These are phyloP conservation scores for Theocolax elegans DNA, from an alignment of 1,140 invertebrate species.

Conservation along the genomic window DNA sequence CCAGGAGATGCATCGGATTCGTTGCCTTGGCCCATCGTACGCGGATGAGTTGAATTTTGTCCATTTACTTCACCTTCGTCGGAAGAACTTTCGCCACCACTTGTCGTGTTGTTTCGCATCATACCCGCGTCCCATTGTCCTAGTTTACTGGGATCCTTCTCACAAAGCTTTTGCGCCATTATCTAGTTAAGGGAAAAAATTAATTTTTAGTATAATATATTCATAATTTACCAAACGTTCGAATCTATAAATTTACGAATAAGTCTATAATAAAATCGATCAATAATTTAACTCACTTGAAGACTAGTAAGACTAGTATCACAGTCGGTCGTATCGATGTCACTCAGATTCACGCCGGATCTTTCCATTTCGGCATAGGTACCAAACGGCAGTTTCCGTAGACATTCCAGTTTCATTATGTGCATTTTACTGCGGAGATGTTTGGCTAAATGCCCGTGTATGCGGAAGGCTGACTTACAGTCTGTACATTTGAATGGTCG, in stretches of 20 bases:
- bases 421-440: constrained; percentile 97
- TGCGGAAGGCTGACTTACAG: constrained; percentile 95
- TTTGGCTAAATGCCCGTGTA: constrained; percentile 95
- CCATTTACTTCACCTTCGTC: constrained; percentile 64
- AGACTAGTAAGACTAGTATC: constrained; percentile 90
- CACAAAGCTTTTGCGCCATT: constrained; percentile 84
- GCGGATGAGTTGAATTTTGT: constrained; percentile 50
- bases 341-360: constrained; percentile 88
- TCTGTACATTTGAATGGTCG: constrained; percentile 94
- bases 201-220: neutral
- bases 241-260: too few relatives aligned
- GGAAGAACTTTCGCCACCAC: constrained; percentile 63
- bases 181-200: constrained; percentile 66
- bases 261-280: neutral
- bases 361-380: constrained; percentile 95
- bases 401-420: constrained; percentile 93
- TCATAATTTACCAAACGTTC: too few relatives aligned
- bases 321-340: constrained; percentile 94
- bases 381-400: constrained; percentile 94
- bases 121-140: constrained; percentile 70
- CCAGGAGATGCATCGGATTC: constrained; percentile 34
- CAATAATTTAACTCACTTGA: constrained; percentile 68
- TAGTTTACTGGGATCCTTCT: constrained; percentile 82
- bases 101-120: constrained; percentile 49
- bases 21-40: constrained; percentile 46